A percentile compares a stretch with the other conserved stretches of the same genome.
Evolutionary conservation across 2,797 vertebrate genomes (phyloP).

Genomic region (Microhierax caerulescens): DNA sequence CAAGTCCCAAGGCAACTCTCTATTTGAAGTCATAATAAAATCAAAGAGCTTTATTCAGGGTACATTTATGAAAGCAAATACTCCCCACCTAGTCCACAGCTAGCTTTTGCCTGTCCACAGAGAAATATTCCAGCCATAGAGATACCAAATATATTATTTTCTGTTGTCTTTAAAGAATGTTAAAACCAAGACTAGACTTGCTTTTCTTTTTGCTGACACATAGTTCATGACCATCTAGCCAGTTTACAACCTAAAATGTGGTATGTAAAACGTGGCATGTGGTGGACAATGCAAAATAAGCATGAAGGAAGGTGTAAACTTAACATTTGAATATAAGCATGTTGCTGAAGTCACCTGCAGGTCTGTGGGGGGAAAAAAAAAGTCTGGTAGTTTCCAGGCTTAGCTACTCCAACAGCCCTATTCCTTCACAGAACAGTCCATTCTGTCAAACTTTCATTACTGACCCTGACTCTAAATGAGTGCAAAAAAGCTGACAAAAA

Average conservation of each 20-base stretch:
- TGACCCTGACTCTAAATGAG: background rate
- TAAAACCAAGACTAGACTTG: background rate
- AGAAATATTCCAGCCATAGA: background rate
- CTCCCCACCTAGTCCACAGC: background rate
- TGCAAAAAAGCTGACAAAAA: background rate
- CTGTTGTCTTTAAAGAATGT: background rate
- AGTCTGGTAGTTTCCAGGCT: background rate
- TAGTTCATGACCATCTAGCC: background rate
- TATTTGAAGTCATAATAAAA: background rate
- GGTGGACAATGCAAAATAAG: background rate
- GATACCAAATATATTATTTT: background rate
- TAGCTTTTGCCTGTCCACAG: background rate
- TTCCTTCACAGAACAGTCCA: background rate
- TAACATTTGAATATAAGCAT: background rate
- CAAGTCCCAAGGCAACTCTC: background rate
- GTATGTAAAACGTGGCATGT: no score
- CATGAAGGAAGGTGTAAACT: background rate
- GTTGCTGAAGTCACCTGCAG: background rate
- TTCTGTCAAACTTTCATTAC: background rate
- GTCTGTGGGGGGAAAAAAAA: background rate
- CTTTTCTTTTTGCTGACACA: background rate
- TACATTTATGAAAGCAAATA: background rate
- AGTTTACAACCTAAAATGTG: background rate
- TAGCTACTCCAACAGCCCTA: background rate
- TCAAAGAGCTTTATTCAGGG: accelerated